phyloP scores from a whole-genome alignment of 2,888 invertebrate species.

The Lomographa bimaculata region DNA sequence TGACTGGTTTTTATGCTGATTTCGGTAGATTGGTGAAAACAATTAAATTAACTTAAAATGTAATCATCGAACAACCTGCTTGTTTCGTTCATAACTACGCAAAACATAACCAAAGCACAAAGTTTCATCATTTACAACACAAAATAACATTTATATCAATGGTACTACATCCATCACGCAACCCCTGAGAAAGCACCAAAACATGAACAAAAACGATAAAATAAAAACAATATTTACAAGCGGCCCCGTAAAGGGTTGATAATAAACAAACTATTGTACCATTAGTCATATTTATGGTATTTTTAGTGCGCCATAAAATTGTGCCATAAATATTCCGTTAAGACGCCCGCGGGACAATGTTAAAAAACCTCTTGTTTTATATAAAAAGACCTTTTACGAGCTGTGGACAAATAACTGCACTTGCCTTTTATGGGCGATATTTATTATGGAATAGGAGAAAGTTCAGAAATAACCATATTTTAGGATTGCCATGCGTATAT shows the following conservation, averaged over 20 bases:
- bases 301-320: conserved; percentile 27
- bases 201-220: conserved; percentile 9
- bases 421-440: conserved; percentile 12
- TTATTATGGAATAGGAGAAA: conserved; percentile 1
- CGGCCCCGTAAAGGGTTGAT: conserved; percentile 26
- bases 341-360: conserved; percentile 33
- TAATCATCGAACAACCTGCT: too few species aligned
- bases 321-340: conserved; percentile 15
- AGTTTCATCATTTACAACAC: too few species aligned
- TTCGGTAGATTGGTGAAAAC: too few species aligned
- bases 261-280: conserved; percentile 19
- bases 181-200: conserved; percentile 11
- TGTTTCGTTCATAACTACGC: too few species aligned
- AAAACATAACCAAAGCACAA: too few species aligned
- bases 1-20: too few species aligned
- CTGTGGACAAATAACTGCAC: conserved; percentile 6
- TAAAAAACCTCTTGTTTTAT: conserved; percentile 26
- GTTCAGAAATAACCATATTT: conserved; percentile 3
- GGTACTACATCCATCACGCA: too few species aligned
- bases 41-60: too few species aligned
- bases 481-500: too few species aligned
- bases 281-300: conserved; percentile 27
- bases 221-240: conserved; percentile 18
- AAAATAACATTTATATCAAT: too few species aligned
- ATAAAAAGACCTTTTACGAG: conserved; percentile 11